Conservation (phyloP, 1,140 invertebrate genomes). For the Drosophila ercepeae region DNA sequence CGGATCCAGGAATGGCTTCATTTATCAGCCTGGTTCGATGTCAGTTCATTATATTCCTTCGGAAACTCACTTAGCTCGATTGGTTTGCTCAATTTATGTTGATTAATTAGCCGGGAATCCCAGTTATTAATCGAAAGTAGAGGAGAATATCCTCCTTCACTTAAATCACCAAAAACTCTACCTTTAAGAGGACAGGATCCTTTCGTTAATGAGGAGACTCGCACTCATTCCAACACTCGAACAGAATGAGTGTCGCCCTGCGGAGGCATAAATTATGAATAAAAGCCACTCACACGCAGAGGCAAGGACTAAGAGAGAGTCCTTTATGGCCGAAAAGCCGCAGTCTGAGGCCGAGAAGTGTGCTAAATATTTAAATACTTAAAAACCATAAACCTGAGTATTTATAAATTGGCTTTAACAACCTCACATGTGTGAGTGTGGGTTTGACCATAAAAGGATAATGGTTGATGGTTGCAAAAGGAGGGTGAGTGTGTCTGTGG, state of each 20-base stretch:
- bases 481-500: neutral
- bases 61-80: slow-evolving; percentile 46
- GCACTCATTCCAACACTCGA: slow-evolving; percentile 14
- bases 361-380: slow-evolving; percentile 78
- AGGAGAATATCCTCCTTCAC: neutral
- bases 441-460: neutral
- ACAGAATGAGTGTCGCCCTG: slow-evolving; percentile 50
- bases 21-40: slow-evolving; percentile 55
- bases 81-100: slow-evolving; percentile 37
- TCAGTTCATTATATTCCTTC: slow-evolving; percentile 10
- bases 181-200: slow-evolving; percentile 11
- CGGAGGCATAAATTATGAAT: slow-evolving; percentile 70
- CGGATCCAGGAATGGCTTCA: slow-evolving; percentile 64
- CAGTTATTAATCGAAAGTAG: neutral
- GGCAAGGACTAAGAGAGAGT: neutral
- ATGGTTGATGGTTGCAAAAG: neutral
- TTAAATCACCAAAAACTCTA: neutral
- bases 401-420: slow-evolving; percentile 74
- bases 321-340: slow-evolving; percentile 20
- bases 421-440: slow-evolving; percentile 8
- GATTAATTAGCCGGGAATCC: slow-evolving; percentile 14
- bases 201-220: slow-evolving; percentile 30
- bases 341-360: slow-evolving; percentile 63
- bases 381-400: slow-evolving; percentile 74
- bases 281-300: slow-evolving; percentile 56